Evolutionary conservation across 2,888 invertebrate genomes (phyloP), one percentile per base, ranked within the genome.

Genomic region (Athalia rosae): DNA sequence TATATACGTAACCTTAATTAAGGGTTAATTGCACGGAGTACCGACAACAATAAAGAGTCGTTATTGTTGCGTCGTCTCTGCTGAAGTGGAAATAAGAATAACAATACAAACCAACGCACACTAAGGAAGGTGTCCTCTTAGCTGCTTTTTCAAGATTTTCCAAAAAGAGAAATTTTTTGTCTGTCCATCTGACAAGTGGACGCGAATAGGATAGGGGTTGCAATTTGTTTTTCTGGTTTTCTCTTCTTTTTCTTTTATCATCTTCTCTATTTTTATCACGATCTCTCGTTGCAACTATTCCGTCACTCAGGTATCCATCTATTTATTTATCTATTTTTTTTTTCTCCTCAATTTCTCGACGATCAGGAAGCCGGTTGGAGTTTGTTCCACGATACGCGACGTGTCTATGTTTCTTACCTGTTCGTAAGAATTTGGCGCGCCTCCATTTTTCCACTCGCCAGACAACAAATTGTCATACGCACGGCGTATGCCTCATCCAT

Each of bases 1-100:
- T 28, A 28, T 28, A 28, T 28, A 62, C 28, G 43, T 62, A 62
- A 45, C 62, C 62, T 62, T 62, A 62, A 62, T 62, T 62, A 43
- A 62, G 62, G 62, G 62, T 62, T 62, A 62, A 62, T 62, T 62
- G 62, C 45, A 62, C 62, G 43, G 62, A 62, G 43, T 62, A 50
- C 50, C 13, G 13, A 58, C 58, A 53, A 8, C 53, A 11, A 53
- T n/a, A 11, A 11, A 8, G 53, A 53, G 6, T n/a, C n/a, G 53
- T 61, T 28, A 9, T 11, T 28, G 9, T 41, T 61, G 9, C 41
- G 15, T 61, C 61, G 11, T 15, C 15, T 61, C 61, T 61, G 28
- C 41, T 61, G 15, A 15, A 15, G 28, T 28, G 15, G 28, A 61
- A 28, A 28, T 61, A 61, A 53, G n/a, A n/a, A 28, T 2, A 28